phyloP scores from a whole-genome alignment of 2,888 invertebrate species.

The Brachynemurus nebulosus region DNA sequence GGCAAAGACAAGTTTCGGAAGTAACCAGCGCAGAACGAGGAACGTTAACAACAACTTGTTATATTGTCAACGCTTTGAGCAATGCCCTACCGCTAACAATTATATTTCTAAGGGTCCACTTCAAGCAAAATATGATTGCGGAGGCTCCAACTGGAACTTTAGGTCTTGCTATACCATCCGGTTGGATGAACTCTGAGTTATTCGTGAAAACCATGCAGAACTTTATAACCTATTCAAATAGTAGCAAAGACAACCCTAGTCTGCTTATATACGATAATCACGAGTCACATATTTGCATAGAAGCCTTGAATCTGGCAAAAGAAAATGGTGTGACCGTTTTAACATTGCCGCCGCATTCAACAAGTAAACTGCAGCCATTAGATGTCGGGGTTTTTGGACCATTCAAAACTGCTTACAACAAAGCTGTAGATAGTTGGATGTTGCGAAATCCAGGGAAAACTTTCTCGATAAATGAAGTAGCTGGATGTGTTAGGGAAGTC shows the following conservation, averaged over 20 bases:
- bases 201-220: neutral
- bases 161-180: neutral
- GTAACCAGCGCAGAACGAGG: too few species aligned
- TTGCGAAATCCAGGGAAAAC: conserved; percentile 27
- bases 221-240: neutral
- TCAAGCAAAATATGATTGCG: neutral
- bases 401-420: conserved; percentile 25
- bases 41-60: too few species aligned
- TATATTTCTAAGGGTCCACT: neutral
- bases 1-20: too few species aligned
- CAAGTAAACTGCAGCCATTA: conserved; percentile 29
- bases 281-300: conserved; percentile 22
- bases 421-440: conserved; percentile 25
- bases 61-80: neutral
- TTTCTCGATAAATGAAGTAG: conserved; percentile 28
- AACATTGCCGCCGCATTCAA: conserved; percentile 29
- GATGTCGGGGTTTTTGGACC: conserved; percentile 28
- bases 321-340: conserved; percentile 26
- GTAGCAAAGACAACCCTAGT: conserved; percentile 2
- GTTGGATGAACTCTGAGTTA: conserved; percentile 1
- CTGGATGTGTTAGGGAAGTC: conserved; percentile 17
- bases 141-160: neutral
- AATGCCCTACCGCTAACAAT: neutral
- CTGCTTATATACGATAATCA: too few species aligned
- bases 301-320: conserved; percentile 23